Conservation (phyloP, 2,113 vertebrate species). For the Brevimyrus niger region DNA sequence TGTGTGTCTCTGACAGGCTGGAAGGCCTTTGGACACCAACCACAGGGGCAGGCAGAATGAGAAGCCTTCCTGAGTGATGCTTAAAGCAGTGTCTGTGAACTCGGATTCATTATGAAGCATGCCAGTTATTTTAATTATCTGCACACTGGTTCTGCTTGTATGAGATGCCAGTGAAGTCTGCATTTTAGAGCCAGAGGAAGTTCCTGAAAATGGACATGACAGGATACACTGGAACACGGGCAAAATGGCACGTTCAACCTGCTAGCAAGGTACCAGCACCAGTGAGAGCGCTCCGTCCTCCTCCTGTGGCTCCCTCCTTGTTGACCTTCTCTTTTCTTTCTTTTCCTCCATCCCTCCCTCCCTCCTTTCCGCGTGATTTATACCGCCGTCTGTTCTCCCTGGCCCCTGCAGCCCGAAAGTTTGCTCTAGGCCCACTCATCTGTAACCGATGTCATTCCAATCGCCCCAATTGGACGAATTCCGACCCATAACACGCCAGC, state of each 20-base stretch:
- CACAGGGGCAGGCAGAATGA: neutral
- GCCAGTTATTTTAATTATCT: neutral
- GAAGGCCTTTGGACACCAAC: neutral
- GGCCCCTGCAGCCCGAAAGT: conserved; percentile 71
- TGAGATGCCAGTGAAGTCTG: neutral
- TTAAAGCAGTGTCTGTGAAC: neutral
- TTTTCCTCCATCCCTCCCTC: conserved; percentile 11
- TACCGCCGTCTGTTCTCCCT: conserved; percentile 80
- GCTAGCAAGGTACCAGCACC: neutral
- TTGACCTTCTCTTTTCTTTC: conserved; percentile 8
- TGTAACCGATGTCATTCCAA: conserved; percentile 81
- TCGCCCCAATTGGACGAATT: conserved; percentile 89
- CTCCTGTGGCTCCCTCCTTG: neutral
- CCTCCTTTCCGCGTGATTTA: conserved; percentile 69
- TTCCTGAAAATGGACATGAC: neutral
- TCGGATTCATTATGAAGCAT: neutral
- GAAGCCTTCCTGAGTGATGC: neutral
- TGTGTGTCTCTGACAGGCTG: neutral
- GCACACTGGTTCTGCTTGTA: neutral
- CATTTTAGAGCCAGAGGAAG: neutral
- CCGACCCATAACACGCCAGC: conserved; percentile 78
- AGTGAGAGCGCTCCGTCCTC: neutral
- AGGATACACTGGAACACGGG: neutral
- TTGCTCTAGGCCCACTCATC: conserved; percentile 72
- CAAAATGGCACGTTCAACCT: neutral